These are phyloP conservation scores for Hyles euphorbiae DNA, from an alignment of 1,140 invertebrate species.

Conservation along the genomic window DNA sequence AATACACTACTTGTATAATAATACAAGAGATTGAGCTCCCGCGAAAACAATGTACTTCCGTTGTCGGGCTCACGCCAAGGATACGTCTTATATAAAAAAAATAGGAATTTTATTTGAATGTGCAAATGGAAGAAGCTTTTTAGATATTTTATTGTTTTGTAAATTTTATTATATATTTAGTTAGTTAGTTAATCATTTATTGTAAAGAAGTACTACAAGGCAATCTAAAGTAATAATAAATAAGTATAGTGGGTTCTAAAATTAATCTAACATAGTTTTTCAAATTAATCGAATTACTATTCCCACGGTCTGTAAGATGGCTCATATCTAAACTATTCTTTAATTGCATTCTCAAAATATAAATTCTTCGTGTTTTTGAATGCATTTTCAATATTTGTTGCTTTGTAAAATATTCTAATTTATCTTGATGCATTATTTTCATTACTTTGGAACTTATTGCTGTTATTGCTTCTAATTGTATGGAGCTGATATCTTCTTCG, in stretches of 20 bases:
- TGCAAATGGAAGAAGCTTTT: too few relatives aligned
- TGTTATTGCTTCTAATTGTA: constrained; percentile 55
- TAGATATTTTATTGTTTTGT: too few relatives aligned
- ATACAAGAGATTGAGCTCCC: too few relatives aligned
- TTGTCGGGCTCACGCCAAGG: too few relatives aligned
- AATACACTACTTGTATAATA: too few relatives aligned
- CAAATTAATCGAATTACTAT: too few relatives aligned
- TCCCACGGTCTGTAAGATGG: constrained; percentile 10
- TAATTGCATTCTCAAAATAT: constrained; percentile 57
- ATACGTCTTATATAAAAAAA: too few relatives aligned
- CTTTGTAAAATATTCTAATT: constrained; percentile 54
- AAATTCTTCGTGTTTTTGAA: constrained; percentile 49
- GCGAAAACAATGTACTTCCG: too few relatives aligned
- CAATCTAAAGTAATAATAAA: background rate
- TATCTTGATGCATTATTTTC: constrained; percentile 45
- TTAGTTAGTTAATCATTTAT: too few relatives aligned
- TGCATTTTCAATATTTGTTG: constrained; percentile 59
- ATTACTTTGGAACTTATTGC: constrained; percentile 50
- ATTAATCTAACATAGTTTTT: background rate
- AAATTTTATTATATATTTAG: too few relatives aligned
- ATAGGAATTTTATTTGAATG: too few relatives aligned
- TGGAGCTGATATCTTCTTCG: constrained; percentile 46
- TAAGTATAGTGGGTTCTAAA: background rate
- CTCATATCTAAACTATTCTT: constrained; percentile 49
- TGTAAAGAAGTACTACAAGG: too few relatives aligned